Evolutionary conservation across 2,888 invertebrate genomes (phyloP), one percentile per base, ranked within the genome.

Genomic region (Hirudinaria manillensis): DNA sequence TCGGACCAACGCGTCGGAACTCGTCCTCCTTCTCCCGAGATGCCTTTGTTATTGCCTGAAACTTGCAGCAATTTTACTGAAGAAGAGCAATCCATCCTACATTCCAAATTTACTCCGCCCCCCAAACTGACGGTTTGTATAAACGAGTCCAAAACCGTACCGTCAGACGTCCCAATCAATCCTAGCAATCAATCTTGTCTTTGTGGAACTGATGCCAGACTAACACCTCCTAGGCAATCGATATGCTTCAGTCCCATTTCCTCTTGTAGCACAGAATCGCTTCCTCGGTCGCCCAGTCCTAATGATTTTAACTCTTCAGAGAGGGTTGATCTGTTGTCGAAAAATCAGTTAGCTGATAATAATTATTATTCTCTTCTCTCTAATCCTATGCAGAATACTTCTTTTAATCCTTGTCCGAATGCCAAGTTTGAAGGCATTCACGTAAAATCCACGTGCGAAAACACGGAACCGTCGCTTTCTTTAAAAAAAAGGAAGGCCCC

Each of bases 161-260:
- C 21, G 3, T 24, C 19, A 16, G 61, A 61, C 19, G 19, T 61
- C 61, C 24, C 24, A 6, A 29, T 61, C 29, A 21, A 61, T 29
- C n/a, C 53, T 53, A 53, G 61, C 61, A 45, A 45, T 45, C 45
- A 45, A 45, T 45, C 45, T 45, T 45, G 13, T 16, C 45, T 45
- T 45, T 45, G 45, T 45, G 45, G 45, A 45, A 45, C 45, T 45
- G 45, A 45, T 16, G 13, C 24, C 29, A 24, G 24, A 27, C 10
- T 29, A 61, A 24, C 61, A 7, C 61, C 56, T 27, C 21, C 61
- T 61, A 29, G 24, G 24, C 24, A 36, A n/a, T 34, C 3, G 4
- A 73, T 73, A 34, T 73, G 73, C 34, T 73, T 73, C 65, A 73
- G 73, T 65, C 73, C 73, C 27, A 73, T 73, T n/a, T 73, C 73